phyloP scores from a whole-genome alignment of 2,888 invertebrate species.

The Pseudococcus viburni region DNA sequence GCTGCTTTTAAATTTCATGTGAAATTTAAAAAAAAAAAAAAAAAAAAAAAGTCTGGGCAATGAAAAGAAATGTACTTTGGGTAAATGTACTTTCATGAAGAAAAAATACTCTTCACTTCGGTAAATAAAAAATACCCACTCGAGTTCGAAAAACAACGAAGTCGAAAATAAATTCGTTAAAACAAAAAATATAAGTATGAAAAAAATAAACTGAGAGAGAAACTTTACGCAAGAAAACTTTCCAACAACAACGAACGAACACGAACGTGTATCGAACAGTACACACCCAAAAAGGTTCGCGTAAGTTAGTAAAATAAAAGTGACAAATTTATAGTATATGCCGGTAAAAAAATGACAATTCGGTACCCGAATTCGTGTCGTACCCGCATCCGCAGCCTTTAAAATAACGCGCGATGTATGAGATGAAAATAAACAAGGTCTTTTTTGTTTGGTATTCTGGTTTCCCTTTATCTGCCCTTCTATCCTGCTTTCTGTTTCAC shows the following conservation, averaged over 20 bases:
- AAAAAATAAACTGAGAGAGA: neutral
- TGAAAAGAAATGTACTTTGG: no score
- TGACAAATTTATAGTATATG: neutral
- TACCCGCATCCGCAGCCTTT: neutral
- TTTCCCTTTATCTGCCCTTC: no score
- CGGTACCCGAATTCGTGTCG: neutral
- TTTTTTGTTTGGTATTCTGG: neutral
- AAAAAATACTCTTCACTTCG: no score
- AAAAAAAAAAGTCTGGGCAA: no score
- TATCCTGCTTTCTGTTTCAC: no score
- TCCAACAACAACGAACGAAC: neutral
- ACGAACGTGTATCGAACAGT: neutral
- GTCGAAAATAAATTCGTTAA: neutral
- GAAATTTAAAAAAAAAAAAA: no score
- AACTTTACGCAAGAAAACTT: neutral
- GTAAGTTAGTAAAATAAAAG: neutral
- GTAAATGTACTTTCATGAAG: no score
- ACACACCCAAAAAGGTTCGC: neutral
- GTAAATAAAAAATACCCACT: no score
- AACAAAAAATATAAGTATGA: neutral
- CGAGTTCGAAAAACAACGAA: no score
- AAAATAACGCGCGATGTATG: neutral
- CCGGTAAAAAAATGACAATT: neutral
- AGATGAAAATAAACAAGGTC: neutral
- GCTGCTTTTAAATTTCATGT: no score